phyloP scores from a whole-genome alignment of 1,140 invertebrate genomes.

The Streblospio benedicti region DNA sequence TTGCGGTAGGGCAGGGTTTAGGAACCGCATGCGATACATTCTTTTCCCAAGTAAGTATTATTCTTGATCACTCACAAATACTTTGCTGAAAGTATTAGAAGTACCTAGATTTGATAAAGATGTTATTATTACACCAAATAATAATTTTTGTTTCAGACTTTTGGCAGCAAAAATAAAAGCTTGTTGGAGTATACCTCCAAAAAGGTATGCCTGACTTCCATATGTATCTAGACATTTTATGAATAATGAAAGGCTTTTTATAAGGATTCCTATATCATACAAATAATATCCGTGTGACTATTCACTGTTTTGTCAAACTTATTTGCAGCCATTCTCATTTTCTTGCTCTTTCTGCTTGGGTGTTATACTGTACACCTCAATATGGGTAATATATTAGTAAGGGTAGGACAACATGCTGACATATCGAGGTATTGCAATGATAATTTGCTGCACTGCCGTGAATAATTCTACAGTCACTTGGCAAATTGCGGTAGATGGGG shows the following conservation, averaged over 20 bases:
- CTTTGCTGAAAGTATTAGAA: too few species aligned
- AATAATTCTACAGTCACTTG: too few species aligned
- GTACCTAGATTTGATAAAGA: not conserved
- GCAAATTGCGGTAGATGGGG: too few species aligned
- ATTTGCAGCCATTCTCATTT: constrained; percentile 8
- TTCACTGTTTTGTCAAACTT: not conserved
- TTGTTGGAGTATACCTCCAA: constrained; percentile 11
- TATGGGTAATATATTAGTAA: constrained; percentile 7
- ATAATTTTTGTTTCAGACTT: constrained; percentile 8
- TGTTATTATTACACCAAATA: constrained; percentile 2
- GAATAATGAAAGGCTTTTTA: too few species aligned
- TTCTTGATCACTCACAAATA: too few species aligned
- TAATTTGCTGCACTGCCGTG: too few species aligned
- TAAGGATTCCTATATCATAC: too few species aligned
- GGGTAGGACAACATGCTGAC: constrained; percentile 6
- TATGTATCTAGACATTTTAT: not conserved
- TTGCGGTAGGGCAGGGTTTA: constrained; percentile 7
- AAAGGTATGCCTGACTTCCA: not conserved
- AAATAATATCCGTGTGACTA: not conserved
- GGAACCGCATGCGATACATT: constrained; percentile 16
- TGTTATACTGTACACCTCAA: constrained; percentile 14
- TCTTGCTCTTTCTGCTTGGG: constrained; percentile 2
- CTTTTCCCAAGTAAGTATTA: constrained; percentile 13
- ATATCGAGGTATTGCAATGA: constrained; percentile 11
- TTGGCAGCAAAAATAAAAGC: constrained; percentile 13